Evolutionary conservation across 2,797 vertebrate species (phyloP).

Genomic region (Coranthus polyacanthus): DNA sequence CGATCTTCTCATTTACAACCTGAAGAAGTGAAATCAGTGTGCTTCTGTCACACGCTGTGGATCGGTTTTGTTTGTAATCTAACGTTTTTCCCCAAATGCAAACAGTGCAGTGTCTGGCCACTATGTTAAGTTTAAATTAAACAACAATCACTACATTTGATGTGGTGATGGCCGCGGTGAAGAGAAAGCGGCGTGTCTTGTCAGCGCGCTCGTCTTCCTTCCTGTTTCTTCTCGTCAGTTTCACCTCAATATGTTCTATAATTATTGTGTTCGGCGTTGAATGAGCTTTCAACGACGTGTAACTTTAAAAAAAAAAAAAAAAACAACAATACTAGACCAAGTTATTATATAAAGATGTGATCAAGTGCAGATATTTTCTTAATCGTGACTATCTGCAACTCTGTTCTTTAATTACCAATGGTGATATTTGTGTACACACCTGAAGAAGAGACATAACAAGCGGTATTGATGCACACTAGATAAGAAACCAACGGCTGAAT

Average conservation of each 20-base stretch:
- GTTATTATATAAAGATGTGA: too few relatives aligned
- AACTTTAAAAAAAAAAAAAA: too few relatives aligned
- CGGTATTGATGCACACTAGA: constrained; percentile 3
- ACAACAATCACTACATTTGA: constrained; percentile 2
- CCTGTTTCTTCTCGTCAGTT: constrained; percentile 38
- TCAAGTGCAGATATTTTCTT: too few relatives aligned
- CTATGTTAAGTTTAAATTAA: not conserved
- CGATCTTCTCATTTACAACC: too few relatives aligned
- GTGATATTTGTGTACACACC: not conserved
- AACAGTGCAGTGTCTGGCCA: not conserved
- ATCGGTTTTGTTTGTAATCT: not conserved
- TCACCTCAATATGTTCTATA: constrained; percentile 5
- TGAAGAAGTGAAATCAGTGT: not conserved
- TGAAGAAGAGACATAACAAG: constrained; percentile 2
- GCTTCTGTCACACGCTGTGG: too few relatives aligned
- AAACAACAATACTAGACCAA: too few relatives aligned
- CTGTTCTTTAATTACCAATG: too few relatives aligned
- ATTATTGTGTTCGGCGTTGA: not conserved
- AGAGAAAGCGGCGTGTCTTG: constrained; percentile 53
- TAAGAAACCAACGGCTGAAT: constrained; percentile 4
- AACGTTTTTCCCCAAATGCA: too few relatives aligned
- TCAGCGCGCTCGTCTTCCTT: constrained; percentile 59
- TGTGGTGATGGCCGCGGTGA: constrained; percentile 30
- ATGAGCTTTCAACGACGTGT: constrained; percentile 6
- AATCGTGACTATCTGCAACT: too few relatives aligned